These are phyloP conservation scores for Philhelius pedissequus DNA, from an alignment of 2,888 invertebrate species.

Conservation along the genomic window DNA sequence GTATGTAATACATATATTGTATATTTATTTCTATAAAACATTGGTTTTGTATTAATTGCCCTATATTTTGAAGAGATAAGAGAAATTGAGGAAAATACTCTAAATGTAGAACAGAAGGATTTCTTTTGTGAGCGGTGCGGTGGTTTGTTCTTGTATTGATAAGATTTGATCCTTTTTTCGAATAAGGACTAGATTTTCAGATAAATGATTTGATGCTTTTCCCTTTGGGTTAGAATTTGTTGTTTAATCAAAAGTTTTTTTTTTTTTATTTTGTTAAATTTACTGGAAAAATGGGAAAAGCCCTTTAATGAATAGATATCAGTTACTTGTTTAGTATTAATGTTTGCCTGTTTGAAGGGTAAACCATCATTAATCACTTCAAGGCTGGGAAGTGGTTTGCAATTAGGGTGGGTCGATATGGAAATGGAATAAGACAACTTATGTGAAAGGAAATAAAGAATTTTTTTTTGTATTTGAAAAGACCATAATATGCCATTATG, in stretches of 20 bases:
- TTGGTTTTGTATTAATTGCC: conserved; percentile 68
- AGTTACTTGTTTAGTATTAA: background rate
- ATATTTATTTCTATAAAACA: conserved; percentile 41
- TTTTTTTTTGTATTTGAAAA: too few relatives aligned
- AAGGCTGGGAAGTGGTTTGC: too few relatives aligned
- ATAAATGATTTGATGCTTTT: conserved; percentile 19
- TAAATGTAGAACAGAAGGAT: conserved; percentile 28
- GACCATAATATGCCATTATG: too few relatives aligned
- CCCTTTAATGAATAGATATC: background rate
- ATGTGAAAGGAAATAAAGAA: too few relatives aligned
- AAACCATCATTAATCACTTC: background rate
- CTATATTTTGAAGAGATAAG: conserved; percentile 22
- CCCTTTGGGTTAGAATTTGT: background rate
- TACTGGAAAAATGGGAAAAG: background rate
- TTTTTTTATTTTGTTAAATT: background rate
- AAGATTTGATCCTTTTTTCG: conserved; percentile 33
- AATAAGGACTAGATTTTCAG: conserved; percentile 20
- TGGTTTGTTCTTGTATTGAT: background rate
- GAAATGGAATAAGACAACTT: too few relatives aligned
- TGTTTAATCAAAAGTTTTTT: conserved; percentile 5
- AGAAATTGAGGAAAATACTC: background rate
- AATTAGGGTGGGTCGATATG: too few relatives aligned
- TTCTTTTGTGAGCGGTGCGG: conserved; percentile 27
- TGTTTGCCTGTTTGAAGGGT: background rate
- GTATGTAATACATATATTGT: background rate